These are phyloP conservation scores for Kuschelorhynchus macadamiae DNA, from an alignment of 2,888 invertebrate genomes.

Conservation along the genomic window DNA sequence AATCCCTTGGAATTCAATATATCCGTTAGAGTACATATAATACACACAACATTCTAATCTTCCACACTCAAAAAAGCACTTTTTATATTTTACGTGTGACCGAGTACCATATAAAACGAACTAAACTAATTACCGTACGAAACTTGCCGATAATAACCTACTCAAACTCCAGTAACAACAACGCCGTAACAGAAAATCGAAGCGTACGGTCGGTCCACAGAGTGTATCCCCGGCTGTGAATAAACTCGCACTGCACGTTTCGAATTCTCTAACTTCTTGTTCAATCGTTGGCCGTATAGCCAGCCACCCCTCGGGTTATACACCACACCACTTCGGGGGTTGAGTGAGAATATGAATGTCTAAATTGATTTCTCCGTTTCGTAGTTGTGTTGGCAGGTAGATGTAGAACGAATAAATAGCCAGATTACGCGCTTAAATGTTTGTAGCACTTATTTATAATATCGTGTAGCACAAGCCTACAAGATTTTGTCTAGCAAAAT, in stretches of 20 bases:
- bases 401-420: neutral
- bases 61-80: no score
- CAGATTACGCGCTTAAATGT: no score
- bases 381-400: constrained; percentile 19
- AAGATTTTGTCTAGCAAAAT: no score
- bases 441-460: no score
- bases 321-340: constrained; percentile 12
- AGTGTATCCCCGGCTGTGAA: constrained; percentile 34
- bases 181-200: constrained; percentile 33
- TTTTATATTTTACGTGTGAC: no score
- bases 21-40: no score
- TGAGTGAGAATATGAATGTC: constrained; percentile 39
- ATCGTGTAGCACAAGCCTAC: no score
- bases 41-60: no score
- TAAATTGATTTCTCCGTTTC: constrained; percentile 33
- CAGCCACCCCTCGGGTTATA: constrained; percentile 21
- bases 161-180: constrained; percentile 27
- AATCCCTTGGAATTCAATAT: no score
- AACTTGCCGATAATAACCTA: constrained; percentile 19
- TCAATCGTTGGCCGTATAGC: constrained; percentile 31
- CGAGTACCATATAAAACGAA: no score
- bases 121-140: constrained; percentile 20
- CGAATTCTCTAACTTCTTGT: constrained; percentile 43
- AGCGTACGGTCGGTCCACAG: constrained; percentile 22
- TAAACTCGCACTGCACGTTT: constrained; percentile 44